Base-by-base conservation (phyloP, 2,113 vertebrate genomes). In the Australoheros scitulus region DNA sequence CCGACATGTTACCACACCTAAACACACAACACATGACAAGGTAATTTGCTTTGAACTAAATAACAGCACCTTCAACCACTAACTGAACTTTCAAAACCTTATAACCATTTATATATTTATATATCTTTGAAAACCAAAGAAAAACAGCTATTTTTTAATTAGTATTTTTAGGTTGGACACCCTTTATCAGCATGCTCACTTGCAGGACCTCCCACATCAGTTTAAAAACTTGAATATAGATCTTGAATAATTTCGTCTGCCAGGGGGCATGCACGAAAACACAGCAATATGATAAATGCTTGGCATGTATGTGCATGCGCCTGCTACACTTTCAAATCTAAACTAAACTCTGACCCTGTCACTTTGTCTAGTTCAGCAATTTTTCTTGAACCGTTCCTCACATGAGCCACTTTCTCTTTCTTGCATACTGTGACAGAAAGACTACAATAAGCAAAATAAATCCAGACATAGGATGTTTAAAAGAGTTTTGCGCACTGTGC, bases 261-360 rank as follows among this genome's bases (percentile, higher is more conserved):
- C 68, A 55, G 1, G 26, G 0, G 0, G 26, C 68, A 72, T 3
- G 6, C 47, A 55, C 68, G 47, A 72, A 34, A 72, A 72, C 68
- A 55, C 68, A 9, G 47, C 68, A 14, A 72, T 72, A 72, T 72
- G 68, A 72, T 72, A 55, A 72, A 72, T 72, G 68, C 68, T 72
- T 72, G 47, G 47, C 47, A 55, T 72, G 47, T 55, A 55, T 0
- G 47, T 8, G 65, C 65, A 72, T 72, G 47, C 50, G 47, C 47
- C 68, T 72, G 68, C 68, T 55, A 72, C 68, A 72, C 68, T 72
- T 72, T 72, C 68, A 72, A 55, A 72, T 55, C 68, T 55, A 72
- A 72, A 72, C 68, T 72, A 72, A 72, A 72, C 68, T 55, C 47
- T 72, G 68, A 72, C 68, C 47, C 47, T n/a, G 68, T 72, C 68